Evolutionary conservation across 2,888 invertebrate genomes (phyloP), one percentile per base, ranked within the genome.

Genomic region (Malacosoma neustria): DNA sequence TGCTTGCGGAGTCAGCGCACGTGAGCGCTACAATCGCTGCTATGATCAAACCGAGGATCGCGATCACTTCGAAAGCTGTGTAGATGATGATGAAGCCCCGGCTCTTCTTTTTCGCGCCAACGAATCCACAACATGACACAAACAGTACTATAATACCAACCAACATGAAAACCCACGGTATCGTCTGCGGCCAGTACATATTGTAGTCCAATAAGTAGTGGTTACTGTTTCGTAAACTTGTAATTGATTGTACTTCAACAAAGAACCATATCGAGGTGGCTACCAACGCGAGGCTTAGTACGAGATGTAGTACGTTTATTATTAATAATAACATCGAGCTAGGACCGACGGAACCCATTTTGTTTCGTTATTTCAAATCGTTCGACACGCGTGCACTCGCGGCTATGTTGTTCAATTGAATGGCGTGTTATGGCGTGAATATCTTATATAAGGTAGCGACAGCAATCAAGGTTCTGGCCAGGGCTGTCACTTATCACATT

Each of bases 101-200:
- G 42, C 60, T 75, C 36, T 52, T 61, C 43, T 66, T 76, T 40
- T 46, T 71, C 0, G 72, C 69, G 29, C 80, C 72, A 34, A 62
- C 51, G 35, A 73, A 74, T 2, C 82, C 84, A 45, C 80, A 80
- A 36, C 61, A 54, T 1, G 74, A 65, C 0, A 70, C 71, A 34
- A 61, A 59, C 3, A 82, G 43, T 9, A 74, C 64, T n/a, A 79
- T 53, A 1, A 79, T 39, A 1, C 72, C 71, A 13, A 67, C 64
- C 1, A 80, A 41, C 15, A 82, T 62, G 40, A 82, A 85, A 40
- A 84, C 54, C 84, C 84, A 85, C 0, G 84, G 84, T 0, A 81
- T 61, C 0, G 74, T 79, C 47, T 85, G 84, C 0, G 82, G 79
- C 82, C 81, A 85, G 42, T 81, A 80, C 40, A 85, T 66, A 11